Percentiles rank a stretch among this genome's conserved stretches.
phyloP scores from a whole-genome alignment of 30 jellyfish, hydroid and myxozoan genomes.

The Calvadosia cruxmelitensis region DNA sequence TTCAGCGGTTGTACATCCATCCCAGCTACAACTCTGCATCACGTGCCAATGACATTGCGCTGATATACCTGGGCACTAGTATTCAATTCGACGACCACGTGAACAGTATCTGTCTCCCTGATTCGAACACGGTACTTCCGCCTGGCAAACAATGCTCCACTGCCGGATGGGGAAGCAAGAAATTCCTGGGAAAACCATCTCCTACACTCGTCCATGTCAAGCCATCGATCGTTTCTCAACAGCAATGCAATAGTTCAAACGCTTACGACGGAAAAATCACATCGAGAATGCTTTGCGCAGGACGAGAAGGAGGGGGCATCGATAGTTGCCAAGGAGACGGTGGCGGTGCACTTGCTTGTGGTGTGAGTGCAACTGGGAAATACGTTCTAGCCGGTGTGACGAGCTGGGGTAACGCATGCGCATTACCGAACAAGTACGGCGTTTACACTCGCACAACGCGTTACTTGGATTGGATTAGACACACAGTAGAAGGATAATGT shows the following conservation, averaged over 20 bases:
- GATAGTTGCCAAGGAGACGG: conserved; percentile 99
- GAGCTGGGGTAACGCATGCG: conserved; percentile 99
- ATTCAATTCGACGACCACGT: conserved; percentile 35
- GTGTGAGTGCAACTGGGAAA: conserved; percentile 8
- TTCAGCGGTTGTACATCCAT: conserved; percentile 47
- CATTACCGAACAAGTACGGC: conserved; percentile 68
- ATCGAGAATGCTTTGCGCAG: conserved; percentile 80
- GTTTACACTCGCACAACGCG: conserved; percentile 74
- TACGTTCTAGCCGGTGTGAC: conserved; percentile 46
- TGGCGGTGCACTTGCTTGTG: conserved; percentile 84
- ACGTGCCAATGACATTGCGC: conserved; percentile 70
- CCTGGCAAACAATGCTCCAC: conserved; percentile 46
- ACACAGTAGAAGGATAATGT: conserved; percentile 12
- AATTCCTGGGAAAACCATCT: conserved; percentile 69
- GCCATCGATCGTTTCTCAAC: conserved; percentile 37
- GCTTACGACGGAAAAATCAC: conserved; percentile 47
- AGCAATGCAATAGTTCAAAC: conserved; percentile 32
- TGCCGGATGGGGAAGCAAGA: conserved; percentile 92
- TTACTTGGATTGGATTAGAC: conserved; percentile 44
- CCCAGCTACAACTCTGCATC: conserved; percentile 63
- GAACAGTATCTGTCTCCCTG: conserved; percentile 53
- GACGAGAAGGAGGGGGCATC: conserved; percentile 43
- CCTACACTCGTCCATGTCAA: conserved; percentile 43
- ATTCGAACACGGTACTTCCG: conserved; percentile 4
- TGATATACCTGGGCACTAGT: conserved; percentile 29